Base-by-base conservation (phyloP, 2,888 invertebrate genomes). In the Pomacea canaliculata region DNA sequence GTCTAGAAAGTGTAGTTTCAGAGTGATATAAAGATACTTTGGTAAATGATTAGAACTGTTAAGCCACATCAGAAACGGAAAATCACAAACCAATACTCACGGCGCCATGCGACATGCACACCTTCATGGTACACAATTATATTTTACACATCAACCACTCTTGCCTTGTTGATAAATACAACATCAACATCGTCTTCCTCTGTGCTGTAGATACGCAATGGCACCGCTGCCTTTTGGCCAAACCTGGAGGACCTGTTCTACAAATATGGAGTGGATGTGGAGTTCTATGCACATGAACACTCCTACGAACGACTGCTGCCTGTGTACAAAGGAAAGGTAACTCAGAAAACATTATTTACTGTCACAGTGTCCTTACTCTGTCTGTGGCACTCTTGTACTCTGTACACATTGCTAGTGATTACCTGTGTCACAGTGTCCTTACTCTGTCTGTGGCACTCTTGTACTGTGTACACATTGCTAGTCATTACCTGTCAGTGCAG, bases 201-300 rank as follows among this genome's bases (percentile, higher is more conserved):
- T 56, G 37, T 37, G 37, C 37, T 76, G 60, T 63, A 78, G 78
- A 69, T 78, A 27, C 78, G 86, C 60, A 80, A 82, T 72, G 87
- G 87, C 12, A 74, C 85, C 12, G 84, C 86, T 19, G 70, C 79
- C 9, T 63, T 86, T n/a, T 81, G 86, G 73, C 83, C 77, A 67
- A 91, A 92, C 4, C 91, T 99, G 80, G 99, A 99, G 91, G 93
- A 95, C 27, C 91, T 99, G n/a, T 95, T 99, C 87, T 94, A 94
- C 89, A 92, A 96, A 81, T 94, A 95, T 90, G 97, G 96, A 70
- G 99, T 99, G 23, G 99, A 99, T 92, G 91, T 99, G 73, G 94
- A 94, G 88, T 92, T 99, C 72, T 98, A 97, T 97, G 99, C 98
- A 0, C 99, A 99, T 91, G 98, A 99, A 91, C 99, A 99, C 92